Percentiles rank a stretch among this genome's conserved stretches.
Evolutionary conservation across 2,888 invertebrate genomes (phyloP).

Genomic region (Rhaphigaster nebulosa): DNA sequence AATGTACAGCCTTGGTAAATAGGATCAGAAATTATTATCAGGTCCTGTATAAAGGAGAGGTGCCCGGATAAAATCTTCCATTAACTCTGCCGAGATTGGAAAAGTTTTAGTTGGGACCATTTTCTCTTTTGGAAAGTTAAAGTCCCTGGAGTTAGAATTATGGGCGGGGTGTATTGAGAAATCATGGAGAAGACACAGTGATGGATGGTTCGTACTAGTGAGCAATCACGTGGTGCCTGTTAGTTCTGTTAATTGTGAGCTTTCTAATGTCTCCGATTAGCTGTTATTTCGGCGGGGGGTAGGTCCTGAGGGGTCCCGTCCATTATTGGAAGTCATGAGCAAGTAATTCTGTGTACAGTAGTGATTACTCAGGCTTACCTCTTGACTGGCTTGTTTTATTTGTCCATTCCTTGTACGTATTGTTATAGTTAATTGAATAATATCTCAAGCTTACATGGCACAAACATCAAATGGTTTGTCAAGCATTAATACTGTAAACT

Average conservation of each 20-base stretch:
- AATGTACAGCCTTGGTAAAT: constrained; percentile 7
- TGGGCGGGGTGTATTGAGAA: constrained; percentile 16
- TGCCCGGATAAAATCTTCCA: constrained; percentile 40
- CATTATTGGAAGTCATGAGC: constrained; percentile 40
- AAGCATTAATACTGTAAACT: background rate
- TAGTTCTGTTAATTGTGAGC: constrained; percentile 37
- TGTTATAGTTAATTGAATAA: background rate
- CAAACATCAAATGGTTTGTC: background rate
- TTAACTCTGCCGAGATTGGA: constrained; percentile 44
- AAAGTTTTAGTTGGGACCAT: constrained; percentile 31
- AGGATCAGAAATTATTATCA: constrained; percentile 41
- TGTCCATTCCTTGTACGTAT: background rate
- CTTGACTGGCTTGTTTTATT: background rate
- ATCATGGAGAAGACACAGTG: constrained; percentile 15
- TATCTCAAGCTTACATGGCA: background rate
- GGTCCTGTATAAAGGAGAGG: constrained; percentile 1
- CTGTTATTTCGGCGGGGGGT: background rate
- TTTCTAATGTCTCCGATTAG: constrained; percentile 1
- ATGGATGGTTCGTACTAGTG: background rate
- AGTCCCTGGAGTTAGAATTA: constrained; percentile 15
- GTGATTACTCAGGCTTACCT: constrained; percentile 12
- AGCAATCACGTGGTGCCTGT: background rate
- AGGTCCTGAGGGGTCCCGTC: background rate
- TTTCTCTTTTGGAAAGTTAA: constrained; percentile 49
- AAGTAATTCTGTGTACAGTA: constrained; percentile 16